phyloP scores from a whole-genome alignment of 2,888 invertebrate genomes.

The Deilephila porcellus region DNA sequence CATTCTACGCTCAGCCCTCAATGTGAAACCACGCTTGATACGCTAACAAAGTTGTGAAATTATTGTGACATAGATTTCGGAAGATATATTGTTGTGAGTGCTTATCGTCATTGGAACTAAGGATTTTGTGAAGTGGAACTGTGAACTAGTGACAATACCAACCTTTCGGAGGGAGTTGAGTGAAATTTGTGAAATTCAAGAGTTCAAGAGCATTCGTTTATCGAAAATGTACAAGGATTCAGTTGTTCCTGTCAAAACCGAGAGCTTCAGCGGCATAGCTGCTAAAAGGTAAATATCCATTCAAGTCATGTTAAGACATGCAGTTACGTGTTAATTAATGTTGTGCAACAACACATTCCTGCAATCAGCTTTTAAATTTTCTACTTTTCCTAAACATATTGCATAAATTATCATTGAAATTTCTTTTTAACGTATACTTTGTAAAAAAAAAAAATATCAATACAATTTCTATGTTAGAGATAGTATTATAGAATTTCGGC shows the following conservation, averaged over 20 bases:
- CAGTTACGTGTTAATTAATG: background rate
- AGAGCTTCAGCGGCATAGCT: slow-evolving; percentile 77
- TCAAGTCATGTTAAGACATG: too few relatives aligned
- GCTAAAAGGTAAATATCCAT: slow-evolving; percentile 73
- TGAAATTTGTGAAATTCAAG: slow-evolving; percentile 62
- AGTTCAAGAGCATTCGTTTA: slow-evolving; percentile 68
- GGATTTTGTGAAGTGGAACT: slow-evolving; percentile 58
- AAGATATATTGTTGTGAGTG: slow-evolving; percentile 45
- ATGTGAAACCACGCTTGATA: slow-evolving; percentile 59
- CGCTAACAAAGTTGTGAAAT: slow-evolving; percentile 71
- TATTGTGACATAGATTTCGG: slow-evolving; percentile 75
- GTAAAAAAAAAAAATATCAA: background rate
- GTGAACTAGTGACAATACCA: slow-evolving; percentile 60
- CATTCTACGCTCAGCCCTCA: slow-evolving; percentile 61
- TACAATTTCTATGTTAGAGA: background rate
- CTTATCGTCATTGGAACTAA: slow-evolving; percentile 51
- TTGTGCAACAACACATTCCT: background rate
- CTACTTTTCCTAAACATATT: background rate
- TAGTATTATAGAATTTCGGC: slow-evolving; percentile 20
- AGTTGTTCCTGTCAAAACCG: slow-evolving; percentile 76
- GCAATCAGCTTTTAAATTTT: slow-evolving; percentile 29
- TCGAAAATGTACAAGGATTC: slow-evolving; percentile 77
- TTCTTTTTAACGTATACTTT: too few relatives aligned
- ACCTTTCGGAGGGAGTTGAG: slow-evolving; percentile 54
- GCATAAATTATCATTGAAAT: background rate